phyloP scores from a whole-genome alignment of 2,888 invertebrate species.

The Cryptophagus acutangulus region DNA sequence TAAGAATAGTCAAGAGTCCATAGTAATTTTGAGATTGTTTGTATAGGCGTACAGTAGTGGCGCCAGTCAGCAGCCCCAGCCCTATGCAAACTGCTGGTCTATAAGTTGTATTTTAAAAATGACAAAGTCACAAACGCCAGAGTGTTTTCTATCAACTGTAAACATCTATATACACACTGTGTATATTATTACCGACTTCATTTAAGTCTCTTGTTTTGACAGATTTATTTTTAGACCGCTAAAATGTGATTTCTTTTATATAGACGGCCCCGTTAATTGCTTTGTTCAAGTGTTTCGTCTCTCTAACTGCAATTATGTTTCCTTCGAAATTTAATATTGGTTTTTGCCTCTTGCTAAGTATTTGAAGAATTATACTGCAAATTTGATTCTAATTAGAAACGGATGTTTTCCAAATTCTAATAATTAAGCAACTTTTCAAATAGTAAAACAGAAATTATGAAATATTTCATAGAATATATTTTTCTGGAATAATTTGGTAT shows the following conservation, averaged over 20 bases:
- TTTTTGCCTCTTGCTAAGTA: too few species aligned
- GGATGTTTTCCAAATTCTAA: too few species aligned
- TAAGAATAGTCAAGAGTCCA: too few species aligned
- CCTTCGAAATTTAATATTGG: background rate
- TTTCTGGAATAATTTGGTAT: too few species aligned
- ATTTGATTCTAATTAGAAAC: too few species aligned
- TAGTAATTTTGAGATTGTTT: too few species aligned
- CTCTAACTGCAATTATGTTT: too few species aligned
- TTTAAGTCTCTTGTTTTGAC: conserved; percentile 33
- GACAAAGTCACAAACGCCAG: conserved; percentile 28
- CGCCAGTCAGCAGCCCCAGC: conserved; percentile 26
- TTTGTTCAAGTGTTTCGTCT: conserved; percentile 13
- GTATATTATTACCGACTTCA: conserved; percentile 22
- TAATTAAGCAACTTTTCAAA: too few species aligned
- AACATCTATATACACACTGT: conserved; percentile 23
- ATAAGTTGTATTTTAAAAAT: background rate
- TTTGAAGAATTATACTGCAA: too few species aligned
- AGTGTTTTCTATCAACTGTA: conserved; percentile 34
- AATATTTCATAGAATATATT: too few species aligned
- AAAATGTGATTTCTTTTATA: conserved; percentile 33
- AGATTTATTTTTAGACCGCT: conserved; percentile 36
- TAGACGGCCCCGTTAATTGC: conserved; percentile 32
- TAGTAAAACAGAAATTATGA: too few species aligned
- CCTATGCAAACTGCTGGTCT: background rate
- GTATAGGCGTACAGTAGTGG: conserved; percentile 33